Conservation (phyloP, 1,140 invertebrate species). For the Solenopsis invicta region DNA sequence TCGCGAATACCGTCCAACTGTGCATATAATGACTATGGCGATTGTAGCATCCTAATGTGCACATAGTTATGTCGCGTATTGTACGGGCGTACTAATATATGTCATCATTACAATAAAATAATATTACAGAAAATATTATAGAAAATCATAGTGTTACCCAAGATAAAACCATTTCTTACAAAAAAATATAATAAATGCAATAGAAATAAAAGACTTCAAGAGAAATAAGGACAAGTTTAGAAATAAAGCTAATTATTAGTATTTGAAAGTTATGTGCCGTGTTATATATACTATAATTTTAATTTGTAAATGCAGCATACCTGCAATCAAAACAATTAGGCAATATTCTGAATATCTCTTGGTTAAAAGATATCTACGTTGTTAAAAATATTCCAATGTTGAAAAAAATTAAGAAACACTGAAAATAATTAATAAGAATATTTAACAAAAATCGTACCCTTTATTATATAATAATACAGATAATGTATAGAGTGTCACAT, state of each 20-base stretch:
- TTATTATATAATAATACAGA: no score
- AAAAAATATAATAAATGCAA: background rate
- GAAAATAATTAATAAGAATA: background rate
- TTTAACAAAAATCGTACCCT: no score
- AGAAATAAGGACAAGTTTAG: background rate
- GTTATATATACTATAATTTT: background rate
- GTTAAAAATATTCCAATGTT: background rate
- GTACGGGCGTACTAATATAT: background rate
- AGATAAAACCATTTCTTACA: background rate
- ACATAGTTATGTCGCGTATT: background rate
- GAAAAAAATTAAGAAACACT: background rate
- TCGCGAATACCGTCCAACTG: background rate
- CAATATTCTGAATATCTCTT: background rate
- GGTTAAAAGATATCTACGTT: background rate
- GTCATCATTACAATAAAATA: background rate
- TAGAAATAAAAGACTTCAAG: background rate
- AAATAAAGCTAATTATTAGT: background rate
- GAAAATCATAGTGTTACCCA: background rate
- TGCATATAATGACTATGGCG: constrained; percentile 30
- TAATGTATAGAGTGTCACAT: no score
- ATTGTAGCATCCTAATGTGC: constrained; percentile 30
- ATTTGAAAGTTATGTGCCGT: background rate
- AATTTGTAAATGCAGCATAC: background rate
- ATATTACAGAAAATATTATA: background rate
- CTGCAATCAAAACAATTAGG: background rate